These are phyloP conservation scores for Elgonia sp. DNA, from an alignment of 2,888 invertebrate species.

Conservation along the genomic window DNA sequence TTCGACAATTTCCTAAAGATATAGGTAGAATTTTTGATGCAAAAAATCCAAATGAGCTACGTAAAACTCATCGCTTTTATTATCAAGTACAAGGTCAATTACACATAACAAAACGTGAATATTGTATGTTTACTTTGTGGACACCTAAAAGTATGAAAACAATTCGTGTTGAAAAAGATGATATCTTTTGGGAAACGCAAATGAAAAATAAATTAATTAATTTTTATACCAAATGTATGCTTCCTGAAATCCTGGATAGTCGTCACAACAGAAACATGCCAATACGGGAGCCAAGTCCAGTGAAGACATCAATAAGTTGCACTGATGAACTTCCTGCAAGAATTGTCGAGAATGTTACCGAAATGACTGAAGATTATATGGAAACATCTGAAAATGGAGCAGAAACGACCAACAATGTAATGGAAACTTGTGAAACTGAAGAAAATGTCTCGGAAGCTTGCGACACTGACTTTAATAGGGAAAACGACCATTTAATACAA, in stretches of 20 bases:
- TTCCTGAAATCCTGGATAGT: constrained; percentile 17
- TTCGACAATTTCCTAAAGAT: too few relatives aligned
- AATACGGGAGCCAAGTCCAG: not conserved
- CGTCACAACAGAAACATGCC: constrained; percentile 7
- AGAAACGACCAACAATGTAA: not conserved
- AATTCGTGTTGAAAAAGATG: constrained; percentile 10
- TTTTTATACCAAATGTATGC: constrained; percentile 5
- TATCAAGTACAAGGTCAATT: constrained; percentile 28
- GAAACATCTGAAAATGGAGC: not conserved
- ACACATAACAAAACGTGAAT: constrained; percentile 8
- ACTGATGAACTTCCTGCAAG: too few relatives aligned
- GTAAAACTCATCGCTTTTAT: too few relatives aligned
- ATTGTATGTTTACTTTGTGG: constrained; percentile 22
- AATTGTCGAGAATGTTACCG: too few relatives aligned
- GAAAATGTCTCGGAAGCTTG: too few relatives aligned
- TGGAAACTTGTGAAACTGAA: too few relatives aligned
- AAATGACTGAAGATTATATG: too few relatives aligned
- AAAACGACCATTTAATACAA: too few relatives aligned
- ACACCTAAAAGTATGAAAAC: not conserved
- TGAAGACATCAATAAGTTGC: not conserved
- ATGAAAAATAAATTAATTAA: not conserved
- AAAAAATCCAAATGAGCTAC: too few relatives aligned
- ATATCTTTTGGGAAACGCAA: too few relatives aligned
- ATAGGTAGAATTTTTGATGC: too few relatives aligned
- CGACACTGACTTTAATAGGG: too few relatives aligned